Conservation (phyloP, 2,888 invertebrate species). For the Rhingia campestris region DNA sequence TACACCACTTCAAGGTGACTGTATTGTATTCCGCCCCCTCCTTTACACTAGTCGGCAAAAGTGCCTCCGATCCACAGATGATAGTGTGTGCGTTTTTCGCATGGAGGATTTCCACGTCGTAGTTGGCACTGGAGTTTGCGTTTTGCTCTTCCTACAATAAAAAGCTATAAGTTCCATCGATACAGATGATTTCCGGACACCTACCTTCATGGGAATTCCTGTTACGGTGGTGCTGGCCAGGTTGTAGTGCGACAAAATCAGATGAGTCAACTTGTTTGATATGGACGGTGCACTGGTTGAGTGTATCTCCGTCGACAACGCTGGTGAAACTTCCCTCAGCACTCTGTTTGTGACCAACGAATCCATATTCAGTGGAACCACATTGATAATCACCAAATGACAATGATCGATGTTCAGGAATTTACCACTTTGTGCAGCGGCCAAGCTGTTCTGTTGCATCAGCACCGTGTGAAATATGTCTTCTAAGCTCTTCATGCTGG, state of each 20-base stretch:
- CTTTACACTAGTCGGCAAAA: slow-evolving; percentile 85
- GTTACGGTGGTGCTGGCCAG: slow-evolving; percentile 98
- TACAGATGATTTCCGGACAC: neutral
- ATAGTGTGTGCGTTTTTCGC: slow-evolving; percentile 92
- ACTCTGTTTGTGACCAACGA: slow-evolving; percentile 89
- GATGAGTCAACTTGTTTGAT: slow-evolving; percentile 88
- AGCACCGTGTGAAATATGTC: slow-evolving; percentile 93
- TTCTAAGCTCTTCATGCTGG: slow-evolving; percentile 92
- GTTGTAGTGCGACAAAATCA: slow-evolving; percentile 93
- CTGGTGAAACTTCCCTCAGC: slow-evolving; percentile 88
- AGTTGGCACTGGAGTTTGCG: slow-evolving; percentile 98
- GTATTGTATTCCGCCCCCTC: slow-evolving; percentile 91
- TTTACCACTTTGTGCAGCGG: slow-evolving; percentile 84
- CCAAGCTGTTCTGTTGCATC: slow-evolving; percentile 90
- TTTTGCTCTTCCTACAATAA: slow-evolving; percentile 92
- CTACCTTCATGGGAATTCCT: slow-evolving; percentile 97
- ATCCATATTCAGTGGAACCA: slow-evolving; percentile 91
- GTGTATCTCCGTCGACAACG: slow-evolving; percentile 91
- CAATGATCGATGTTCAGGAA: slow-evolving; percentile 92
- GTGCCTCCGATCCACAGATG: slow-evolving; percentile 87
- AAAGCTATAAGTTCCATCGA: slow-evolving; percentile 75
- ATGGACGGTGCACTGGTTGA: slow-evolving; percentile 90
- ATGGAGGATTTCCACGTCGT: slow-evolving; percentile 98
- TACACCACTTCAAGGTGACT: slow-evolving; percentile 97
- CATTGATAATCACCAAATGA: slow-evolving; percentile 94